These are phyloP conservation scores for Ciconia maguari DNA, from an alignment of 2,113 vertebrate genomes.

Conservation along the genomic window DNA sequence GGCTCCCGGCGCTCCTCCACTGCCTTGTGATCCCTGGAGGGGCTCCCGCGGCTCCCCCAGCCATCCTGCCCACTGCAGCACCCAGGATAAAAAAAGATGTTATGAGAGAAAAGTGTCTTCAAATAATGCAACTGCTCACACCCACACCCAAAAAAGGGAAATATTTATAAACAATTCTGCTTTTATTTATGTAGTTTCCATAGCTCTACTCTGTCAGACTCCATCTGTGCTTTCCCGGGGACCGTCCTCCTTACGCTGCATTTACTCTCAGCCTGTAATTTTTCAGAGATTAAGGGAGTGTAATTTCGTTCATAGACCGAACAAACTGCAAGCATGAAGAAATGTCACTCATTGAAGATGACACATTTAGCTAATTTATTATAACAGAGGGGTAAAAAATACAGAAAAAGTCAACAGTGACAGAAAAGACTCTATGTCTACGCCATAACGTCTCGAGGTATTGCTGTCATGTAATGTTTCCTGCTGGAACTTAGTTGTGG, in stretches of 20 bases:
- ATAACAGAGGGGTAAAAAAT: neutral
- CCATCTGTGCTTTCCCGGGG: neutral
- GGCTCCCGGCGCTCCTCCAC: fast-evolving
- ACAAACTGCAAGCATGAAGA: neutral
- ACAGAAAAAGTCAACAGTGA: neutral
- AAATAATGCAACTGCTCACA: neutral
- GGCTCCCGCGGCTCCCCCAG: fast-evolving
- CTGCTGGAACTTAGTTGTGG: neutral
- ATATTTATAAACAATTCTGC: constrained; percentile 2
- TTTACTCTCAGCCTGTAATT: neutral
- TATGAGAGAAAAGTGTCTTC: neutral
- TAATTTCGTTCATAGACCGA: neutral
- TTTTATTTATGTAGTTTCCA: constrained; percentile 1
- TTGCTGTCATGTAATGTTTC: neutral
- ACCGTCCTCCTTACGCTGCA: fast-evolving
- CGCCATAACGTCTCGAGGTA: fast-evolving
- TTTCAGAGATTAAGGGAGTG: neutral
- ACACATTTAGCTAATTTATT: neutral
- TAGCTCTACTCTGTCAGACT: neutral
- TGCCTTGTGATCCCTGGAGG: neutral
- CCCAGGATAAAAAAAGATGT: neutral
- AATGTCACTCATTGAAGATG: neutral
- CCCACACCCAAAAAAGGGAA: neutral
- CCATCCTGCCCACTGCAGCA: neutral
- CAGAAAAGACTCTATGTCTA: neutral